Base-by-base conservation (phyloP, 2,888 invertebrate genomes). In the Macrosiphum euphorbiae region DNA sequence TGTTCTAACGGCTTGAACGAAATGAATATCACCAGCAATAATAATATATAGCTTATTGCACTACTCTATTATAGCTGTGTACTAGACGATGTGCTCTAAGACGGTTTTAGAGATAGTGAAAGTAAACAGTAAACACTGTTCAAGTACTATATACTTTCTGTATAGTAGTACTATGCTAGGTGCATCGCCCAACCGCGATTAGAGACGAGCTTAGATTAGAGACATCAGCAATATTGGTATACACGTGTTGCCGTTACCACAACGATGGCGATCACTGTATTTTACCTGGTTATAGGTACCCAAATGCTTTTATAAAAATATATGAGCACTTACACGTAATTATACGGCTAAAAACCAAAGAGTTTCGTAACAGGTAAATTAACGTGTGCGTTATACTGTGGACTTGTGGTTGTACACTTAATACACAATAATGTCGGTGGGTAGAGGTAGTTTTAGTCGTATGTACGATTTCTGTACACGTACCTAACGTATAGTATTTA, bases 91-190 rank as follows among this genome's bases (percentile, higher is more conserved):
- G 78, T 78, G 44, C 44, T 85, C 24, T 44, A 44, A 85, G 44
- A 85, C 44, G 13, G 4, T 44, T 44, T 44, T 44, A 86, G 86
- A 47, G 47, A 86, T 47, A 47, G 86, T 86, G 86, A 86, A 86
- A 86, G 86, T 86, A 86, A 86, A 86, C 86, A 28, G 86, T 86
- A 86, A 86, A 28, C 44, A 85, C n/a, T 86, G 28, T 47, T 44
- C 47, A 86, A 78, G 78, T 44, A 50, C 28, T 13, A 28, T 13
- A 28, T 47, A 44, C 28, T 86, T 44, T 86, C 28, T 86, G 28
- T n/a, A 50, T 13, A 86, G 28, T 1, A 47, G 44, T n/a, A 47
- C 86, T 20, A 78, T 35, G 16, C 20, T 47, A 86, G 28, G 50
- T 86, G 28, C n/a, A 16, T 28, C n/a, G 28, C 16, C 28, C 78